phyloP scores from a whole-genome alignment of 2,113 vertebrate genomes.

The Trematomus loennbergii region DNA sequence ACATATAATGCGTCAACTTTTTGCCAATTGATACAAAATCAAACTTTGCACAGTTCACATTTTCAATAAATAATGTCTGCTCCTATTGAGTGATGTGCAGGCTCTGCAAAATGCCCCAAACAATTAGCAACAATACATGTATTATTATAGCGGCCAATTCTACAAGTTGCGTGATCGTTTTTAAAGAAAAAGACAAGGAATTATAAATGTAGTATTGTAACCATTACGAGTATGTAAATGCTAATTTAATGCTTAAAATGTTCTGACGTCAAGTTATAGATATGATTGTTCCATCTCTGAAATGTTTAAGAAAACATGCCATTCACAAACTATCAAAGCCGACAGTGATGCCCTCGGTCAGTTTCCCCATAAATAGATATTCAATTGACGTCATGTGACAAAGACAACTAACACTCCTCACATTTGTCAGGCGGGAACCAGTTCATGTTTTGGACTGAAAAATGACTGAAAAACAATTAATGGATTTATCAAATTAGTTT shows the following conservation, averaged over 20 bases:
- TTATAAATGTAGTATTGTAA: too few species aligned
- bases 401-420: background rate
- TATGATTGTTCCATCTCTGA: background rate
- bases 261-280: background rate
- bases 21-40: too few species aligned
- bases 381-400: background rate
- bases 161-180: background rate
- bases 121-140: too few species aligned
- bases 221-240: background rate
- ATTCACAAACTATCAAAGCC: background rate
- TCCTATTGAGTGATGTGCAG: too few species aligned
- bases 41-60: too few species aligned
- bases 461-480: too few species aligned
- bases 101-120: too few species aligned
- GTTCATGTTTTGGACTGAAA: background rate
- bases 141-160: too few species aligned
- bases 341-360: background rate
- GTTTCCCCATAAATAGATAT: background rate
- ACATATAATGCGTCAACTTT: background rate
- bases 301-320: background rate
- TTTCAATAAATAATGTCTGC: too few species aligned
- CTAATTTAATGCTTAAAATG: background rate
- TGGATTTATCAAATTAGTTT: too few species aligned
- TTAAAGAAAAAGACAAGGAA: too few species aligned
- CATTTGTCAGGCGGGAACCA: background rate